Evolutionary conservation across 1,140 invertebrate species (phyloP), one percentile per base, ranked within the genome.

Genomic region (Drosophila ambigua): DNA sequence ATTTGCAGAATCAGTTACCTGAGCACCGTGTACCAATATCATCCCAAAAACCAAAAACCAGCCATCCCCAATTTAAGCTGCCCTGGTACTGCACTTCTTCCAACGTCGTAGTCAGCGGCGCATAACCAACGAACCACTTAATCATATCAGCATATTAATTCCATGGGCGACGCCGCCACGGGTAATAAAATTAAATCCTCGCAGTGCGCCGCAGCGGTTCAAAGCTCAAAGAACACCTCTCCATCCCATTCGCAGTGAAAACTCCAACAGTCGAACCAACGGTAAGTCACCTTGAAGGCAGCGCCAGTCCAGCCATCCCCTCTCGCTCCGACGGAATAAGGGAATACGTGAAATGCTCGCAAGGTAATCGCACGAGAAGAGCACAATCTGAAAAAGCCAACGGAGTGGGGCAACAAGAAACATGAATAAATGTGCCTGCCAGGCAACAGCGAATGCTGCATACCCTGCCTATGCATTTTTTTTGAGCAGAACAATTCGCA

Each of bases 151-250:
- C 74, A 88, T 77, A 88, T 88, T 87, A 87, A 87, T 83, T 82
- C 82, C 82, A 69, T 76, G 43, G 66, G 54, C 62, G 50, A 55
- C 39, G 61, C 16, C 53, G 35, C 52, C 50, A 64, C 43, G 53
- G 82, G 78, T 81, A 81, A 87, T 87, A 88, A 87, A 87, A 87
- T 87, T 79, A 87, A 87, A 87, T 87, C 82, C 82, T 87, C 88
- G 82, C 72, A 75, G 65, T 60, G 60, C 64, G 20, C 20, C 2
- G 20, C 20, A 20, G 20, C 20, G 20, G 20, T 72, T 58, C 43
- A 77, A 63, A 67, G 55, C 67, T 76, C 77, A 72, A 62, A 59
- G 45, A 26, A 41, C 26, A 23, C 28, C 28, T 7, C 3, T 31
- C 28, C 28, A 31, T 31, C 28, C 28, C 28, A 8, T 31, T 31